These are phyloP conservation scores for Drosophila anomelani DNA, from an alignment of 2,888 invertebrate genomes.

Conservation along the genomic window DNA sequence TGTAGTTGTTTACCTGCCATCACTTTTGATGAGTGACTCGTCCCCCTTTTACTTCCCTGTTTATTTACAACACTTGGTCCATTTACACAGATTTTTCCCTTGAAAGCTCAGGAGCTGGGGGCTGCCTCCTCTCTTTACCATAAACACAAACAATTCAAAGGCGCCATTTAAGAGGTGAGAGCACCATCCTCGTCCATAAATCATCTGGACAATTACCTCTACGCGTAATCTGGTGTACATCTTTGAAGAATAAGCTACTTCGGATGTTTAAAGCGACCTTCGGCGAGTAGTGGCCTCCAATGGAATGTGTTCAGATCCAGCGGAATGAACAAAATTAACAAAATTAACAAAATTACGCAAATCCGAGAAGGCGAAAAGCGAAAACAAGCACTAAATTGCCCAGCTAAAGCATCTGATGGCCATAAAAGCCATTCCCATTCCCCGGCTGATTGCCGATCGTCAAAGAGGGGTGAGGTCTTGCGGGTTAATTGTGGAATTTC, in stretches of 20 bases:
- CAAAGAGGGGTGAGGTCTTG: slow-evolving; percentile 22
- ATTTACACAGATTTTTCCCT: slow-evolving; percentile 21
- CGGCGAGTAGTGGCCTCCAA: slow-evolving; percentile 30
- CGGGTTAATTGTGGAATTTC: slow-evolving; percentile 50
- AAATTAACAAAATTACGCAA: slow-evolving; percentile 53
- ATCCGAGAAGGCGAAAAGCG: slow-evolving; percentile 24
- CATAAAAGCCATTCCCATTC: slow-evolving; percentile 36
- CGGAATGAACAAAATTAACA: slow-evolving; percentile 8
- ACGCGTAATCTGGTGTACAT: slow-evolving; percentile 5
- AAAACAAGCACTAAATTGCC: slow-evolving; percentile 28
- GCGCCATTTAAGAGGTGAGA: slow-evolving; percentile 29
- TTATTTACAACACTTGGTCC: slow-evolving; percentile 33
- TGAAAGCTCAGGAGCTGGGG: slow-evolving; percentile 1
- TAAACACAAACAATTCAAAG: slow-evolving; percentile 31
- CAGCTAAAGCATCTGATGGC: slow-evolving; percentile 32
- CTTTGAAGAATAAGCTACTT: slow-evolving; percentile 20
- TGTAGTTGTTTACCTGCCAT: slow-evolving; percentile 7
- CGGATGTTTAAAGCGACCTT: slow-evolving; percentile 33
- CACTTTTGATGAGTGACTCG: slow-evolving; percentile 16
- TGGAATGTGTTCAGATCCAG: slow-evolving; percentile 27
- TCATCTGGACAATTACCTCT: slow-evolving; percentile 46
- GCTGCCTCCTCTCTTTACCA: slow-evolving; percentile 8
- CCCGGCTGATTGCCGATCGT: slow-evolving; percentile 27
- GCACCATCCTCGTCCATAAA: slow-evolving; percentile 33
- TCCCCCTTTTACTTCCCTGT: slow-evolving; percentile 18